A percentile compares a stretch with the other conserved stretches of the same genome.
Evolutionary conservation across 2,113 vertebrate genomes (phyloP).

Genomic region (Indicator maculatus): DNA sequence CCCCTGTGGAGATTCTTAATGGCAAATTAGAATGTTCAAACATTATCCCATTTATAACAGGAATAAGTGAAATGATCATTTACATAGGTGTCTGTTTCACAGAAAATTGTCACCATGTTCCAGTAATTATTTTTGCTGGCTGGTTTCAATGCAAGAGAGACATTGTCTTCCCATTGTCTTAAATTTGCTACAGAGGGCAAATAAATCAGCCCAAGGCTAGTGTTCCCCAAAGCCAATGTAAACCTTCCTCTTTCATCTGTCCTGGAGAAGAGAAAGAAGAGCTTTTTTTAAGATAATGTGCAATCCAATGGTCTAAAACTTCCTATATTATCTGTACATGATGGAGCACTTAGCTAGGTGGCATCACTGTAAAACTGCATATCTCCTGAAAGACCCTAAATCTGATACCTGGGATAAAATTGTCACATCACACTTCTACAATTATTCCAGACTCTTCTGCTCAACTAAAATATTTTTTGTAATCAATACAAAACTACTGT

Average conservation of each 20-base stretch:
- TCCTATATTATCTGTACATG: neutral
- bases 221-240: neutral
- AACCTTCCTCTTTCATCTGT: neutral
- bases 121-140: neutral
- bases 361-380: rapidly evolving
- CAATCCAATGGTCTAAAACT: neutral
- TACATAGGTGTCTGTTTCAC: neutral
- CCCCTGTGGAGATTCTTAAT: neutral
- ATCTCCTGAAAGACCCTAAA: neutral
- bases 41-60: neutral
- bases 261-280: neutral
- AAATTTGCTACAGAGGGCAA: neutral
- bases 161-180: neutral
- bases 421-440: neutral
- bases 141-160: neutral
- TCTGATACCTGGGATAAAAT: neutral
- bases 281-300: neutral
- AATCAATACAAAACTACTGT: neutral
- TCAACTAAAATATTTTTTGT: neutral
- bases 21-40: neutral
- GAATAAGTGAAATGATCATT: neutral
- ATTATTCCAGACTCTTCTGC: neutral
- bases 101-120: neutral
- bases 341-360: neutral
- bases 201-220: neutral